Evolutionary conservation across 2,888 invertebrate genomes (phyloP).

Genomic region (Acanthoscelides obtectus): DNA sequence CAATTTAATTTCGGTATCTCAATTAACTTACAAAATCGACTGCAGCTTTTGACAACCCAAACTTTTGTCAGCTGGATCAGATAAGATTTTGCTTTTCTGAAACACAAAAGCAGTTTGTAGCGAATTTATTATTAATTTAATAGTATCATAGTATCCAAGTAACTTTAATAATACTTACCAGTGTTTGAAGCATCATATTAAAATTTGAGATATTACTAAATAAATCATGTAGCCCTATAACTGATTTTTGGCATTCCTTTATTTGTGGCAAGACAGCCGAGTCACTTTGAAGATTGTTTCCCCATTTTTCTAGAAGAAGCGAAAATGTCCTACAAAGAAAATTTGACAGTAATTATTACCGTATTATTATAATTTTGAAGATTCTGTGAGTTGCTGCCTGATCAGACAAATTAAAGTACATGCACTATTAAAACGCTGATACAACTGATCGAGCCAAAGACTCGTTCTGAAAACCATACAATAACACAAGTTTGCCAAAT

Average conservation of each 20-base stretch:
- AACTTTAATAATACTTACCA: slow-evolving; percentile 10
- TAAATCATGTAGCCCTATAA: slow-evolving; percentile 11
- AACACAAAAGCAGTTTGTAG: too few relatives aligned
- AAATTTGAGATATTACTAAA: slow-evolving; percentile 13
- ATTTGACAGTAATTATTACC: too few relatives aligned
- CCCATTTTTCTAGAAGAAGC: slow-evolving; percentile 13
- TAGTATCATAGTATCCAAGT: too few relatives aligned
- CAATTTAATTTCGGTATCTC: too few relatives aligned
- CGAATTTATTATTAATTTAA: too few relatives aligned
- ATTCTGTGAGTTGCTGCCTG: too few relatives aligned
- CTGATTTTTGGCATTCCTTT: slow-evolving; percentile 12
- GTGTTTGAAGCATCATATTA: slow-evolving; percentile 12
- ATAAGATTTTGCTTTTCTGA: neutral
- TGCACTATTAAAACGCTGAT: too few relatives aligned
- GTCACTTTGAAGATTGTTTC: slow-evolving; percentile 10
- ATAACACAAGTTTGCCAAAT: too few relatives aligned
- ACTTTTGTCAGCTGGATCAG: neutral
- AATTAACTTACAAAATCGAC: slow-evolving; percentile 11
- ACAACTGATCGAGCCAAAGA: too few relatives aligned
- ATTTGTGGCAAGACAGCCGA: slow-evolving; percentile 9
- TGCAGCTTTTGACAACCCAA: neutral
- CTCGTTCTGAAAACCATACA: too few relatives aligned
- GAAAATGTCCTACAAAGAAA: slow-evolving; percentile 11
- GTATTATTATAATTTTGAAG: too few relatives aligned
- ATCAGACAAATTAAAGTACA: too few relatives aligned